These are phyloP conservation scores for Chaunax sp. DNA, from an alignment of 2,797 vertebrate genomes.

Conservation along the genomic window DNA sequence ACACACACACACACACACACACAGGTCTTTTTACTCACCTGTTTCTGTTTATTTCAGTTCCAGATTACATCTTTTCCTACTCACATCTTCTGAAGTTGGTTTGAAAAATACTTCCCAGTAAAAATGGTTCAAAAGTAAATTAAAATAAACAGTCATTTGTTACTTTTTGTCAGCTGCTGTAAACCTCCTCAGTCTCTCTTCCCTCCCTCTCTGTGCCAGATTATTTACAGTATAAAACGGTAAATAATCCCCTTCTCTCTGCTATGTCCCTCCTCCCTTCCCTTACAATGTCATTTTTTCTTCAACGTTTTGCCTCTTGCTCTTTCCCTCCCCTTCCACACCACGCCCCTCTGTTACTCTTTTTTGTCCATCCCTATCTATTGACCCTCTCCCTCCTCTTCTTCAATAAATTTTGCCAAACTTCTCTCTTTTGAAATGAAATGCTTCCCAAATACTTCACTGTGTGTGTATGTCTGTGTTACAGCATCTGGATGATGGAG, in stretches of 20 bases:
- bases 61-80: conserved; percentile 14
- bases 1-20: neutral
- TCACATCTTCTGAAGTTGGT: neutral
- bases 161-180: conserved; percentile 3
- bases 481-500: too few relatives aligned
- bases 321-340: neutral
- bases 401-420: too few relatives aligned
- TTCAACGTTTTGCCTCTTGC: conserved; percentile 7
- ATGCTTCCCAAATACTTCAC: neutral
- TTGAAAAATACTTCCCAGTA: neutral
- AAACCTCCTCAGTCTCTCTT: conserved; percentile 23
- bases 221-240: conserved; percentile 75
- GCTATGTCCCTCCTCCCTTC: conserved; percentile 21
- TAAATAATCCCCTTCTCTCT: conserved; percentile 72
- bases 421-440: too few relatives aligned
- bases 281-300: neutral
- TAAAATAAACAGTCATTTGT: neutral
- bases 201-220: conserved; percentile 48
- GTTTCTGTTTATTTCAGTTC: conserved; percentile 28
- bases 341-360: neutral
- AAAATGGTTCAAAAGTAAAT: neutral
- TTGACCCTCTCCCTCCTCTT: neutral
- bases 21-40: conserved; percentile 30
- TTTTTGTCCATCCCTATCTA: neutral
- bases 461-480: neutral